Evolutionary conservation across 2,113 vertebrate species (phyloP).

Genomic region (Synodontis membranacea): DNA sequence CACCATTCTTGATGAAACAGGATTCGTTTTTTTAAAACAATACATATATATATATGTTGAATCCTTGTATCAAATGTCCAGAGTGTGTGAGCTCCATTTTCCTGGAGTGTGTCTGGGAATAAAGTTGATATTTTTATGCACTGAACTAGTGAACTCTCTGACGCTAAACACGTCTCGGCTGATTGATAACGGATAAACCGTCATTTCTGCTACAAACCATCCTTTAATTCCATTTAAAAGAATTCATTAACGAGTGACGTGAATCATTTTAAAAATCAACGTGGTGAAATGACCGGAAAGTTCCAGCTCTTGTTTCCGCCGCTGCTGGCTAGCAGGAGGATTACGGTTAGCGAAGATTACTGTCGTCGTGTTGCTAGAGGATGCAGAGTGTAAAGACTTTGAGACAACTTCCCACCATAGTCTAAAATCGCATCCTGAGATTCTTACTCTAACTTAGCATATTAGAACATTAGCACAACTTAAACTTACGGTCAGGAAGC

Average conservation of each 20-base stretch:
- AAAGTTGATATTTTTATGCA: neutral
- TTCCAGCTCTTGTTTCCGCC: neutral
- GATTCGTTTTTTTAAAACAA: neutral
- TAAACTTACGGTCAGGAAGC: slow-evolving; percentile 41
- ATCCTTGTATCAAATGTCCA: neutral
- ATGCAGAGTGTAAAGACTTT: neutral
- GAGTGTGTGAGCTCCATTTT: neutral
- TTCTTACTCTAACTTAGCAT: neutral
- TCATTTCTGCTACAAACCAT: neutral
- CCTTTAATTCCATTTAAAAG: neutral
- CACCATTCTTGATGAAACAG: neutral
- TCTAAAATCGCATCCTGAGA: neutral
- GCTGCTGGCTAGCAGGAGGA: neutral
- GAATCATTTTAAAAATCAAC: neutral
- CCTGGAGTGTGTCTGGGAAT: neutral
- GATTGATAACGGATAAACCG: neutral
- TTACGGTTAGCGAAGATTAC: neutral
- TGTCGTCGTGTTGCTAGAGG: neutral
- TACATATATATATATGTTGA: neutral
- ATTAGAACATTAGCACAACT: slow-evolving; percentile 1
- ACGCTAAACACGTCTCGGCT: neutral
- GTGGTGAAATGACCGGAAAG: neutral
- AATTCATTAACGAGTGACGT: neutral
- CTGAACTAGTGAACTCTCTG: neutral
- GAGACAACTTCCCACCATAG: neutral